Percentiles rank a stretch among this genome's conserved stretches.
These are phyloP conservation scores for Dromas ardeola DNA, from an alignment of 2,113 vertebrate species.

Conservation along the genomic window DNA sequence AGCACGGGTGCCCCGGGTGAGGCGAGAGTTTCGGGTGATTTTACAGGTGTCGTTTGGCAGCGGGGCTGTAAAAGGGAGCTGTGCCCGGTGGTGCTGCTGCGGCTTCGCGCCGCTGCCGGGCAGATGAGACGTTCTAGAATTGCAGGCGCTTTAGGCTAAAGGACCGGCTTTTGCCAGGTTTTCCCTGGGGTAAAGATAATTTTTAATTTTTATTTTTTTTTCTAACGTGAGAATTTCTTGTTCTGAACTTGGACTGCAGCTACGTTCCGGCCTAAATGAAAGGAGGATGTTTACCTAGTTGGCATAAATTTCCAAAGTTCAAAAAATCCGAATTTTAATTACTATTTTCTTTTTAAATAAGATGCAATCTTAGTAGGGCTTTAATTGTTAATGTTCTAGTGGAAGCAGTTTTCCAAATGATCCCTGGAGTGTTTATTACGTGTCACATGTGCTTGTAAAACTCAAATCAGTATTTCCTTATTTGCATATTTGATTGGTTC, in stretches of 20 bases:
- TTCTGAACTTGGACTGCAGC: not conserved
- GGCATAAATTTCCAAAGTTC: not conserved
- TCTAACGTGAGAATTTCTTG: accelerated
- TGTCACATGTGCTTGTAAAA: not conserved
- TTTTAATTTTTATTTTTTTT: not conserved
- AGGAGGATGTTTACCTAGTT: not conserved
- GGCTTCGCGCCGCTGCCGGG: accelerated
- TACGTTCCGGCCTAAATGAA: accelerated
- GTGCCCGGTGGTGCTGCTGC: not conserved
- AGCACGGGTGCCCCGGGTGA: accelerated
- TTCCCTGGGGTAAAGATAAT: not conserved
- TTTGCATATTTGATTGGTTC: not conserved
- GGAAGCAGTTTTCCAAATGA: not conserved
- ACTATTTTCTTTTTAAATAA: not conserved
- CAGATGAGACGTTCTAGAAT: not conserved
- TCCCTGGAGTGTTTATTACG: not conserved
- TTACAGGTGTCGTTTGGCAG: not conserved
- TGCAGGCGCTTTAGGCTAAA: not conserved
- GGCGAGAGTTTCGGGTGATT: not conserved
- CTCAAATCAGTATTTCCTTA: not conserved
- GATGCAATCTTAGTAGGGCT: not conserved
- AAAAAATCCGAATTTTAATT: not conserved
- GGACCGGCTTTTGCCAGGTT: not conserved
- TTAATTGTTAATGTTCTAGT: not conserved
- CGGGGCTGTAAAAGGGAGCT: not conserved